Evolutionary conservation across 2,888 invertebrate genomes (phyloP).

Genomic region (Hemaris fuciformis): DNA sequence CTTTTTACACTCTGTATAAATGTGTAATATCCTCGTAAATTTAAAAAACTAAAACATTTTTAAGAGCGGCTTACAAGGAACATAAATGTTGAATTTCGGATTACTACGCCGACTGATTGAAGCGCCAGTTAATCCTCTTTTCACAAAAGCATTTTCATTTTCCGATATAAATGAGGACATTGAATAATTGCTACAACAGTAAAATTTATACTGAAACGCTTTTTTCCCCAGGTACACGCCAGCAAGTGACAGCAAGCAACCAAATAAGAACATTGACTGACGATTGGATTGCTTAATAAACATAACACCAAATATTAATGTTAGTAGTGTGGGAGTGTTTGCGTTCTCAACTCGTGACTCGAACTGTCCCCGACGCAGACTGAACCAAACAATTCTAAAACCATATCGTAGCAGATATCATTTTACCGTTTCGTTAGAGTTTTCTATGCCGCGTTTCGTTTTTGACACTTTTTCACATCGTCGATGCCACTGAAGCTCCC

Average conservation of each 20-base stretch:
- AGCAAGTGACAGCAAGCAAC: not conserved
- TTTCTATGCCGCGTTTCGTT: not conserved
- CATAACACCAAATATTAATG: constrained; percentile 34
- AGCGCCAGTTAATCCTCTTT: too few species aligned
- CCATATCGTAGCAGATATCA: constrained; percentile 38
- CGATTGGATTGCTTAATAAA: constrained; percentile 26
- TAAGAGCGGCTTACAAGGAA: too few species aligned
- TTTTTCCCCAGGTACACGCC: not conserved
- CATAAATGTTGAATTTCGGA: too few species aligned
- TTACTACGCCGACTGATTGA: too few species aligned
- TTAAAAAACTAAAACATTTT: too few species aligned
- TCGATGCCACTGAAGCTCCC: not conserved
- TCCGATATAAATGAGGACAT: too few species aligned
- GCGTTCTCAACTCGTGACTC: not conserved
- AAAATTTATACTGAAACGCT: too few species aligned
- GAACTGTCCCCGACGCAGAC: constrained; percentile 31
- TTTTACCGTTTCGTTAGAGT: not conserved
- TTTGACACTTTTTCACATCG: not conserved
- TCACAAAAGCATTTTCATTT: not conserved
- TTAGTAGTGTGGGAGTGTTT: constrained; percentile 1
- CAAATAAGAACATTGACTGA: constrained; percentile 16
- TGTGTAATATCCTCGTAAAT: too few species aligned
- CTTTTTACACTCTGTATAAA: too few species aligned
- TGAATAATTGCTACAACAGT: too few species aligned
- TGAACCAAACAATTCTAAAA: constrained; percentile 54